Conservation (phyloP, 2,888 invertebrate species). For the Cosmia pyralina region DNA sequence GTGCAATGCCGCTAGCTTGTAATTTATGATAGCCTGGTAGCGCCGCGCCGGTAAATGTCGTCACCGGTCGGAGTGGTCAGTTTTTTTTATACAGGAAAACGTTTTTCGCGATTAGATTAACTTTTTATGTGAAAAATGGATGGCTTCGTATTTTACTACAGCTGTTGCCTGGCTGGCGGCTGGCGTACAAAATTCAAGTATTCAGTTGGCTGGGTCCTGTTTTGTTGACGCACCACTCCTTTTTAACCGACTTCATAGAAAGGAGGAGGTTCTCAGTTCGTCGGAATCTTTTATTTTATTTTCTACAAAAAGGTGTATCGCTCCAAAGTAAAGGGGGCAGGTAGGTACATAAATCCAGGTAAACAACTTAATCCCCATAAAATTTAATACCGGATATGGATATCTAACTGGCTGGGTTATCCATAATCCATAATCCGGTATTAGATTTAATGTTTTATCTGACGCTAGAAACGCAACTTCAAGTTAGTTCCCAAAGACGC, state of each 20-base stretch:
- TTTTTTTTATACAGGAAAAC: constrained; percentile 60
- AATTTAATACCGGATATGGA: too few species aligned
- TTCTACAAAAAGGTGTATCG: background rate
- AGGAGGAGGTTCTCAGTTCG: too few species aligned
- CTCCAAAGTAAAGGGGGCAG: background rate
- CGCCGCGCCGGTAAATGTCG: constrained; percentile 76
- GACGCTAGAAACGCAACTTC: background rate
- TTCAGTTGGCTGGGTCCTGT: background rate
- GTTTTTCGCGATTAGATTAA: constrained; percentile 58
- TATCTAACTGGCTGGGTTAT: too few species aligned
- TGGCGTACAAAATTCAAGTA: background rate
- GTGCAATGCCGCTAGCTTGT: constrained; percentile 71
- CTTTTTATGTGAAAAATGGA: constrained; percentile 49
- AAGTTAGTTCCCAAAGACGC: constrained; percentile 10
- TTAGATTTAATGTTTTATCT: too few species aligned
- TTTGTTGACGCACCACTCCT: background rate
- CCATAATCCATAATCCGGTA: too few species aligned
- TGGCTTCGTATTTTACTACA: constrained; percentile 17
- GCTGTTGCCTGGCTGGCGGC: constrained; percentile 1
- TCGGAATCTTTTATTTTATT: background rate
- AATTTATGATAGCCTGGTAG: constrained; percentile 84
- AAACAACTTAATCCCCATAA: background rate
- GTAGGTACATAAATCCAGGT: background rate
- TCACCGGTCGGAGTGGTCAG: constrained; percentile 66
- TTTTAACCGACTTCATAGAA: too few species aligned